Evolutionary conservation across 2,888 invertebrate species (phyloP).

Genomic region (Phymatocera aterrima): DNA sequence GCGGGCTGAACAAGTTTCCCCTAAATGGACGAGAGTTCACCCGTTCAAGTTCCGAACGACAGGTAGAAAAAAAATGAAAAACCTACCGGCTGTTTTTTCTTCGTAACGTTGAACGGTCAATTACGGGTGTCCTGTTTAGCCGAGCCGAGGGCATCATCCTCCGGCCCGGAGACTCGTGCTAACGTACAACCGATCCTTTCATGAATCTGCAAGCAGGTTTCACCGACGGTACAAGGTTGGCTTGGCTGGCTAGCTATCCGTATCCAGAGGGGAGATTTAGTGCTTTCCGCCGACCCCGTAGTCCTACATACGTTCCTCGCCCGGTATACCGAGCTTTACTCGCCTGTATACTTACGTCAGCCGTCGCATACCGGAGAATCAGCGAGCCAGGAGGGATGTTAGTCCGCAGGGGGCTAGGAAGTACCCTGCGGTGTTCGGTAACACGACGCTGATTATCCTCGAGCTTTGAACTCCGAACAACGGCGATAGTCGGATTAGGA

Average conservation of each 20-base stretch:
- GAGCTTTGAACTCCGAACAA: not conserved
- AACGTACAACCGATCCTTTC: slow-evolving; percentile 21
- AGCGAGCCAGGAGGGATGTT: not conserved
- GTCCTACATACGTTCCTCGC: not conserved
- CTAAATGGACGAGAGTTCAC: too few species aligned
- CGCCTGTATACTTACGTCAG: not conserved
- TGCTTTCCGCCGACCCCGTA: not conserved
- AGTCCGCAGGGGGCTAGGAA: not conserved
- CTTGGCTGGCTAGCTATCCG: slow-evolving; percentile 12
- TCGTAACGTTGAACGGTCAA: not conserved
- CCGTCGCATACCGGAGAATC: not conserved
- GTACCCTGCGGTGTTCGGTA: not conserved
- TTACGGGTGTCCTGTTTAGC: slow-evolving; percentile 12
- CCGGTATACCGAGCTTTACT: not conserved
- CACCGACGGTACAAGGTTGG: slow-evolving; percentile 1
- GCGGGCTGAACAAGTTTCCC: too few species aligned
- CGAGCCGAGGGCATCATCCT: slow-evolving; percentile 9
- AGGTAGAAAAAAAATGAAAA: not conserved
- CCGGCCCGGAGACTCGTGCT: not conserved
- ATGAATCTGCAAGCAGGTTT: slow-evolving; percentile 29
- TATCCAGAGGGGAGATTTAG: not conserved
- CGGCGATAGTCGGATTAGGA: not conserved
- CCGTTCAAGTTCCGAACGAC: too few species aligned
- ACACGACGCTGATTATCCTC: not conserved
- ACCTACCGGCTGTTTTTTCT: not conserved